Percentiles rank a stretch among this genome's conserved stretches.
Evolutionary conservation across 2,797 vertebrate genomes (phyloP).

Genomic region (Microctenopoma lineatum): DNA sequence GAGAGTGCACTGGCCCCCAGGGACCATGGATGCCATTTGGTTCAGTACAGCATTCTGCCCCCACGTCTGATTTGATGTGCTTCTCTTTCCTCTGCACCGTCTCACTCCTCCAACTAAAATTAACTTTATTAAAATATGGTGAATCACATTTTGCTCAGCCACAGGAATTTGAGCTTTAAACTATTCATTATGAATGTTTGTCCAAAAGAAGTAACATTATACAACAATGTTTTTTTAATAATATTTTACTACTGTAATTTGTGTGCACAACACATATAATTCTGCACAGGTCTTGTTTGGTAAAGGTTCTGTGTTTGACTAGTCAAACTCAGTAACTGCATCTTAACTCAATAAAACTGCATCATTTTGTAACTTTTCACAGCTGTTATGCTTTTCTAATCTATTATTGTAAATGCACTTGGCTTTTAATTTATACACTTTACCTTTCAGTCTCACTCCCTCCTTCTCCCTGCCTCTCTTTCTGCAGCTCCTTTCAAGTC

Average conservation of each 20-base stretch:
- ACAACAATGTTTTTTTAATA: too few relatives aligned
- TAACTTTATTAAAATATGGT: constrained; percentile 11
- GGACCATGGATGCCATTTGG: constrained; percentile 51
- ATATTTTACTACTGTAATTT: neutral
- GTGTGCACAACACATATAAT: constrained; percentile 4
- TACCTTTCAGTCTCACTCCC: constrained; percentile 19
- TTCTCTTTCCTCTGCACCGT: constrained; percentile 9
- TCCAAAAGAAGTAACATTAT: too few relatives aligned
- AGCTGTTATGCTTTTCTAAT: constrained; percentile 49
- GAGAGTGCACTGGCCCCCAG: constrained; percentile 49
- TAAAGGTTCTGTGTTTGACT: constrained; percentile 25
- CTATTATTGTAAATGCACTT: constrained; percentile 29
- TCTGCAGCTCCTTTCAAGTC: constrained; percentile 47
- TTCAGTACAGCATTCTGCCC: constrained; percentile 28
- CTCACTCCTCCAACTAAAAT: constrained; percentile 20
- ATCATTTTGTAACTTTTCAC: constrained; percentile 51
- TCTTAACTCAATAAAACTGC: constrained; percentile 44
- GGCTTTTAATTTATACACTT: constrained; percentile 30
- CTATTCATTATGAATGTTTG: neutral
- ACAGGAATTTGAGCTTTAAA: neutral
- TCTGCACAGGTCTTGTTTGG: neutral
- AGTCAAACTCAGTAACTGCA: constrained; percentile 35
- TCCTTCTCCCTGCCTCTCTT: constrained; percentile 1
- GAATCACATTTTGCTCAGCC: neutral
- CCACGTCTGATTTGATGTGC: constrained; percentile 36